Percentiles rank a stretch among this genome's conserved stretches.
phyloP scores from a whole-genome alignment of 2,797 vertebrate species.

The Podarcis siculus region DNA sequence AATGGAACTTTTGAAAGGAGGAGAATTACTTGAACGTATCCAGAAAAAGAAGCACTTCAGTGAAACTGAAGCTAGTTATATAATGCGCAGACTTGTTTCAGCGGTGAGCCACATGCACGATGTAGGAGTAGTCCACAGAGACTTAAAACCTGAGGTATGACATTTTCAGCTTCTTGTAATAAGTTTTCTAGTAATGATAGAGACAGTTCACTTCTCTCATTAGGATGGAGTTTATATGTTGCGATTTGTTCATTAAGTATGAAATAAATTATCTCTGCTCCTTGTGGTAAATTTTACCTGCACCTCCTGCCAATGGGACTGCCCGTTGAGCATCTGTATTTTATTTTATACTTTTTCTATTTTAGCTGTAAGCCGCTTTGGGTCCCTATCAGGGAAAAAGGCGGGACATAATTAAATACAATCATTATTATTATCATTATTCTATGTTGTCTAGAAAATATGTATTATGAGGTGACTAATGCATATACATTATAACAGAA shows the following conservation, averaged over 20 bases:
- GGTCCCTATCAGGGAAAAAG: too few species aligned
- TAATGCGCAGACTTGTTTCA: constrained; percentile 95
- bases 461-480: too few species aligned
- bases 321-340: not conserved
- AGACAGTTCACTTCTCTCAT: not conserved
- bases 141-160: constrained; percentile 97
- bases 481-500: too few species aligned
- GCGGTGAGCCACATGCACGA: constrained; percentile 99
- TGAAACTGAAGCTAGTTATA: constrained; percentile 95
- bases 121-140: constrained; percentile 95
- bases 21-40: constrained; percentile 95
- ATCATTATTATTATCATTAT: too few species aligned
- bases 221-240: constrained; percentile 31
- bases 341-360: not conserved
- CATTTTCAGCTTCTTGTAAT: not conserved
- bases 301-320: not conserved
- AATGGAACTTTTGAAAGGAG: constrained; percentile 93
- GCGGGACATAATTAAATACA: too few species aligned
- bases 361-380: too few species aligned
- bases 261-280: constrained; percentile 43
- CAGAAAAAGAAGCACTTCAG: constrained; percentile 95
- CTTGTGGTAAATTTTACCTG: not conserved
- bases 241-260: constrained; percentile 38
- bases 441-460: too few species aligned
- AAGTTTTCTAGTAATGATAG: not conserved